Base-by-base conservation (phyloP, 35 echinoderm and acorn worm species). In the Nesometra sesokonis region DNA sequence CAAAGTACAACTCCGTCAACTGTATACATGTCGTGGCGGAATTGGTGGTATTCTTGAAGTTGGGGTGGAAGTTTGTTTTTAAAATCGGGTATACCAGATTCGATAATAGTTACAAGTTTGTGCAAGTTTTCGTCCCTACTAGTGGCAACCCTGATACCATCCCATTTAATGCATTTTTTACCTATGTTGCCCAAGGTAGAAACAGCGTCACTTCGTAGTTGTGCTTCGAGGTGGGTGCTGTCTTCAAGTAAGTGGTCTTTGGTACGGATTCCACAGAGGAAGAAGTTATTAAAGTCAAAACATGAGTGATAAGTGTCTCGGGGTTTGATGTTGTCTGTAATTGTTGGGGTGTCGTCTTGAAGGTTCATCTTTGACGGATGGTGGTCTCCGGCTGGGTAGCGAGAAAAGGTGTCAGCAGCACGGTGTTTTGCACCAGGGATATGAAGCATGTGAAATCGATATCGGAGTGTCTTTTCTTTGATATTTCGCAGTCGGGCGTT, bases 1-100 rank as follows among this genome's bases (percentile, higher is more conserved):
- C 81, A 89, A 19, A 93, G 32, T 0, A 78, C 46, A 11, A 92
- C 86, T 13, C 91, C 80, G 32, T 92, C 80, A 19, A 92, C 57
- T 34, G 30, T 83, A 46, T 47, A 82, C 31, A 88, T 80, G 86
- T 37, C 36, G 15, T 86, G 37, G 2, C 85, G 11, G 39, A 77
- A 86, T 8, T 91, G 32, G 90, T 86, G 80, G 36, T 80, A 91
- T 32, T 80, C 82, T 35, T 31, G 78, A 31, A 92, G 85, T 13
- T 82, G 35, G 27, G 85, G 78, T 19, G 85, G 85, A 29, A 88
- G 89, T 29, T 90, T 43, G 39, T 33, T 21, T 33, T 34, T 31
- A 77, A 85, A 30, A 0, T 32, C 46, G 30, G 90, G 47, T 21
- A 81, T 78, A 9, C 85, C 85, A 19, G 87, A 34, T 36, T 86